Conservation (phyloP, 2,888 invertebrate species). For the Podotricha telesiphe region DNA sequence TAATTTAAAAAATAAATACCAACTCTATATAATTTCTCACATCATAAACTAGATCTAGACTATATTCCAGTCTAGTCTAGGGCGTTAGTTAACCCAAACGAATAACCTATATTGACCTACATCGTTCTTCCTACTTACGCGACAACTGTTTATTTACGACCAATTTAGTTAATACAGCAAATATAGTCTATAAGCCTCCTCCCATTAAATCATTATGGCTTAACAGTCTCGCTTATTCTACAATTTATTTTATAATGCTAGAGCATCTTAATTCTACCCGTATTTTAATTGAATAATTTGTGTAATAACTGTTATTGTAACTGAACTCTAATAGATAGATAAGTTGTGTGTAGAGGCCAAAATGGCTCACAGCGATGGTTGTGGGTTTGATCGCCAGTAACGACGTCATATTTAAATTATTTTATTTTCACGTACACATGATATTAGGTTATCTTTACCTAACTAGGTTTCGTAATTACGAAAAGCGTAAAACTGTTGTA, state of each 20-base stretch:
- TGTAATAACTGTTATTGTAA: background rate
- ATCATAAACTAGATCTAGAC: constrained; percentile 21
- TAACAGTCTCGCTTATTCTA: background rate
- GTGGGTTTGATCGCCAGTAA: no score
- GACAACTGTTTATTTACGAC: constrained; percentile 21
- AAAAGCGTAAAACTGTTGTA: no score
- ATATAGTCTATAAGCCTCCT: no score
- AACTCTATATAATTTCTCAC: constrained; percentile 21
- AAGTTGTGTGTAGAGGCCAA: no score
- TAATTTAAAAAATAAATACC: constrained; percentile 12
- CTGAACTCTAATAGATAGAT: background rate
- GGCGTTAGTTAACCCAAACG: constrained; percentile 41
- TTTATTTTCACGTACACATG: no score
- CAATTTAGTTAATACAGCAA: background rate
- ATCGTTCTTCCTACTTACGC: constrained; percentile 36
- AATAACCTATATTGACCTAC: constrained; percentile 42
- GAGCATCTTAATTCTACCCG: background rate
- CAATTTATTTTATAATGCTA: background rate
- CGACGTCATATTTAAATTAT: no score
- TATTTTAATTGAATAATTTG: background rate
- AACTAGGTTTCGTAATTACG: no score
- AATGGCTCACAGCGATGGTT: no score
- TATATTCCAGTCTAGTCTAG: constrained; percentile 36
- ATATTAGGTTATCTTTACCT: no score
- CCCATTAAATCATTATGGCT: constrained; percentile 3